These are phyloP conservation scores for Conchocele bisecta DNA, from an alignment of 2,888 invertebrate genomes.

Conservation along the genomic window DNA sequence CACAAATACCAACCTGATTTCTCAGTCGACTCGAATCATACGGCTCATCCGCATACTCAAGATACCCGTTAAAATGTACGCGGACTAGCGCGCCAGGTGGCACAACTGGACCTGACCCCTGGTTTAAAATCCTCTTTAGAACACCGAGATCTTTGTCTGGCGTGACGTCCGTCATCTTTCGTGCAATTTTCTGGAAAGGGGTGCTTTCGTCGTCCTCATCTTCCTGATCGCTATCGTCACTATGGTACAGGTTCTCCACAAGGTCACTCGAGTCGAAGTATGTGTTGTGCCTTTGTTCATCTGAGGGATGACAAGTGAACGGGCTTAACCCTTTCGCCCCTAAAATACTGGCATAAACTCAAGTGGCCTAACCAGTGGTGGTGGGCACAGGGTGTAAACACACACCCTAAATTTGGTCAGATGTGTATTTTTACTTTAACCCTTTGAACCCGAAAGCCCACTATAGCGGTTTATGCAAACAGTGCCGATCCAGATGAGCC, in stretches of 20 bases:
- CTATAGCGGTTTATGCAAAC: too few relatives aligned
- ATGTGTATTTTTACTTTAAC: too few relatives aligned
- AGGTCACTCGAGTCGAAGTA: slow-evolving; percentile 64
- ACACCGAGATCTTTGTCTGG: slow-evolving; percentile 82
- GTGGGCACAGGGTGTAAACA: too few relatives aligned
- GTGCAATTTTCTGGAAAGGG: slow-evolving; percentile 85
- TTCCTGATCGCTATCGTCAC: slow-evolving; percentile 52
- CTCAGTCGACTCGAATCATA: slow-evolving; percentile 87
- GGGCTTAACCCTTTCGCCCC: too few relatives aligned
- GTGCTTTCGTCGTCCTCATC: slow-evolving; percentile 64
- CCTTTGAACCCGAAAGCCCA: too few relatives aligned
- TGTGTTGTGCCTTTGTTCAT: too few relatives aligned
- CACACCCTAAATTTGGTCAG: too few relatives aligned
- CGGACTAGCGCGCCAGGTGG: slow-evolving; percentile 85
- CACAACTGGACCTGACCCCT: slow-evolving; percentile 86
- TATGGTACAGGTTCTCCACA: slow-evolving; percentile 57
- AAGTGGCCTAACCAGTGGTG: too few relatives aligned
- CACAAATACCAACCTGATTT: too few relatives aligned
- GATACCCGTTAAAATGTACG: slow-evolving; percentile 45
- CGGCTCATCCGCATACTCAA: slow-evolving; percentile 88
- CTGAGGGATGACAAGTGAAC: too few relatives aligned
- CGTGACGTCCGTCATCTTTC: slow-evolving; percentile 84
- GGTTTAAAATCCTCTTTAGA: slow-evolving; percentile 74
- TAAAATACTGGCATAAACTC: too few relatives aligned
- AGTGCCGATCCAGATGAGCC: too few relatives aligned